A percentile compares a stretch with the other conserved stretches of the same genome.
phyloP scores from a whole-genome alignment of 35 echinoderm and acorn worm genomes.

The Apostichopus japonicus region DNA sequence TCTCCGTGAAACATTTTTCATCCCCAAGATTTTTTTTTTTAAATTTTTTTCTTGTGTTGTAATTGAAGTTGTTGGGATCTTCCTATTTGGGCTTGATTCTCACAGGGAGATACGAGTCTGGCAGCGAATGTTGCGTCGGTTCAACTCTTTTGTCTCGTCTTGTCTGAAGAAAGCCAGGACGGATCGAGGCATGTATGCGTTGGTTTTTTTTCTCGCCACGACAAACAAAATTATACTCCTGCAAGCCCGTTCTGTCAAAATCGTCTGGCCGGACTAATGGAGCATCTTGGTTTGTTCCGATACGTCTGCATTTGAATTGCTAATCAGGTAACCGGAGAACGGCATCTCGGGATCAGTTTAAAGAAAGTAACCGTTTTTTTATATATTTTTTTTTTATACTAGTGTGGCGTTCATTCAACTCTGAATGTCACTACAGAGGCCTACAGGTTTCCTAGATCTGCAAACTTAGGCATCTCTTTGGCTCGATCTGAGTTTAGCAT shows the following conservation, averaged over 20 bases:
- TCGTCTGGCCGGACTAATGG: slow-evolving; percentile 43
- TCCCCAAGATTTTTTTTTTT: slow-evolving; percentile 12
- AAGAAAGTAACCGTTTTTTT: slow-evolving; percentile 29
- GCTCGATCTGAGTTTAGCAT: not conserved
- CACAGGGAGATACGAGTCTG: not conserved
- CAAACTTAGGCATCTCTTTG: not conserved
- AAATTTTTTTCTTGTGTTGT: not conserved
- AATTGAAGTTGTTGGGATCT: slow-evolving; percentile 27
- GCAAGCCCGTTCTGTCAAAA: slow-evolving; percentile 32
- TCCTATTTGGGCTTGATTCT: slow-evolving; percentile 23
- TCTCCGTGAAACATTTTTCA: slow-evolving; percentile 19
- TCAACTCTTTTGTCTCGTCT: not conserved
- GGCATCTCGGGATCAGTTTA: slow-evolving; percentile 24
- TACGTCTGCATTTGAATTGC: slow-evolving; percentile 50
- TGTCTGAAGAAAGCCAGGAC: not conserved
- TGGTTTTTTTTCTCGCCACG: not conserved
- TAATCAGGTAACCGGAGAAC: slow-evolving; percentile 28
- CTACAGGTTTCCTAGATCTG: not conserved
- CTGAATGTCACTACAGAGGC: slow-evolving; percentile 18
- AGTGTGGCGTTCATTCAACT: slow-evolving; percentile 41
- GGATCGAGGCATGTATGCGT: not conserved
- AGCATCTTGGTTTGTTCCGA: slow-evolving; percentile 36
- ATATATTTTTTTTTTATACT: not conserved
- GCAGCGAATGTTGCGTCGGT: not conserved
- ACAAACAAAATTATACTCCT: slow-evolving; percentile 48